These are phyloP conservation scores for Folsomia candida DNA, from an alignment of 2,888 invertebrate genomes.

Conservation along the genomic window DNA sequence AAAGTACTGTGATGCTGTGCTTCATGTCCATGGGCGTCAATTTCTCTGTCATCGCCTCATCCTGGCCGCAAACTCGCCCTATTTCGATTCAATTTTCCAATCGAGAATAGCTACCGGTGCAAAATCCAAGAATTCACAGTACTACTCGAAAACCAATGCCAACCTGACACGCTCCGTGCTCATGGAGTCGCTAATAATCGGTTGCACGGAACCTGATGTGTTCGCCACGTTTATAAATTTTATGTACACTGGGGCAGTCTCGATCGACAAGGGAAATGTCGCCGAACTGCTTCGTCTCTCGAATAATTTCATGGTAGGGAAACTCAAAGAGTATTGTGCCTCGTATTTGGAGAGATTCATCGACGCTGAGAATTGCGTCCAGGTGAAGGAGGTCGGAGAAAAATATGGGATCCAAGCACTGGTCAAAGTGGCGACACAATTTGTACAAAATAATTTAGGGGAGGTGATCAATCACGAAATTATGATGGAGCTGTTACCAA, in stretches of 20 bases:
- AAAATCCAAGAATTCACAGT: slow-evolving; percentile 26
- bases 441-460: slow-evolving; percentile 59
- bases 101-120: slow-evolving; percentile 52
- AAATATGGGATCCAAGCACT: slow-evolving; percentile 62
- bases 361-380: slow-evolving; percentile 63
- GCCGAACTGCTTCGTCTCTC: slow-evolving; percentile 63
- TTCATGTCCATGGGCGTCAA: slow-evolving; percentile 61
- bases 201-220: slow-evolving; percentile 61
- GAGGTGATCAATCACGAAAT: slow-evolving; percentile 61
- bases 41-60: slow-evolving; percentile 64
- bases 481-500: slow-evolving; percentile 57
- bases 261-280: slow-evolving; percentile 63
- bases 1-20: slow-evolving; percentile 63
- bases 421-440: slow-evolving; percentile 60
- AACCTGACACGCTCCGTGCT: slow-evolving; percentile 23
- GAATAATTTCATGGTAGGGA: slow-evolving; percentile 63
- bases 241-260: slow-evolving; percentile 65
- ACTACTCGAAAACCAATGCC: slow-evolving; percentile 11
- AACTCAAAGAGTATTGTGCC: slow-evolving; percentile 64
- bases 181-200: slow-evolving; percentile 59
- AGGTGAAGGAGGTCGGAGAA: slow-evolving; percentile 62
- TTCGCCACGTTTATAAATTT: slow-evolving; percentile 64
- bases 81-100: slow-evolving; percentile 64
- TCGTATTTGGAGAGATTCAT: slow-evolving; percentile 65
- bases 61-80: slow-evolving; percentile 64